Evolutionary conservation across 2,888 invertebrate genomes (phyloP).

Genomic region (Andrena minutula): DNA sequence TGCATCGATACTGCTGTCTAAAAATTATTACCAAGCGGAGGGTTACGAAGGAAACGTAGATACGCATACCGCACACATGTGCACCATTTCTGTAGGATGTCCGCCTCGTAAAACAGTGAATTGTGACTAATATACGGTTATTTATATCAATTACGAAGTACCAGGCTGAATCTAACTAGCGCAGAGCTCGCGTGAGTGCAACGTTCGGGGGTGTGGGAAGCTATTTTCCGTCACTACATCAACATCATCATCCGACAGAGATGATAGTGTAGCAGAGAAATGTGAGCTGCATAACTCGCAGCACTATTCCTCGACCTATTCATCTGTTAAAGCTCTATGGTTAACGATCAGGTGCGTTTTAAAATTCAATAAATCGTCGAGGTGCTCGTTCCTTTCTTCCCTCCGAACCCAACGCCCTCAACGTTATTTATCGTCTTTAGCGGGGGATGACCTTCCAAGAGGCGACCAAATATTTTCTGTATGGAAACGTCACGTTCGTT

Average conservation of each 20-base stretch:
- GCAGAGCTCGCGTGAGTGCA: constrained; percentile 73
- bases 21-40: neutral
- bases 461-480: neutral
- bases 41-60: neutral
- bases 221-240: constrained; percentile 53
- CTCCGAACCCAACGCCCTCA: neutral
- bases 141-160: constrained; percentile 60
- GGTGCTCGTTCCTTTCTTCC: neutral
- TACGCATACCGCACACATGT: neutral
- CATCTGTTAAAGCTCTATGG: constrained; percentile 2
- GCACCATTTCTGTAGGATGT: neutral
- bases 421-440: constrained; percentile 1
- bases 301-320: constrained; percentile 26
- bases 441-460: constrained; percentile 33
- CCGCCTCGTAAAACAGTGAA: constrained; percentile 45
- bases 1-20: neutral
- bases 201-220: constrained; percentile 47
- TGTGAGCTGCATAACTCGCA: neutral
- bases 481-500: constrained; percentile 63
- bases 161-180: constrained; percentile 53
- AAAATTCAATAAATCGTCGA: constrained; percentile 37
- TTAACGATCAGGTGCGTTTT: constrained; percentile 15
- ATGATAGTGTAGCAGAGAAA: constrained; percentile 47
- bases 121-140: constrained; percentile 70
- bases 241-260: constrained; percentile 69